Evolutionary conservation across 2,113 vertebrate genomes (phyloP).

Genomic region (Lepus timidus): DNA sequence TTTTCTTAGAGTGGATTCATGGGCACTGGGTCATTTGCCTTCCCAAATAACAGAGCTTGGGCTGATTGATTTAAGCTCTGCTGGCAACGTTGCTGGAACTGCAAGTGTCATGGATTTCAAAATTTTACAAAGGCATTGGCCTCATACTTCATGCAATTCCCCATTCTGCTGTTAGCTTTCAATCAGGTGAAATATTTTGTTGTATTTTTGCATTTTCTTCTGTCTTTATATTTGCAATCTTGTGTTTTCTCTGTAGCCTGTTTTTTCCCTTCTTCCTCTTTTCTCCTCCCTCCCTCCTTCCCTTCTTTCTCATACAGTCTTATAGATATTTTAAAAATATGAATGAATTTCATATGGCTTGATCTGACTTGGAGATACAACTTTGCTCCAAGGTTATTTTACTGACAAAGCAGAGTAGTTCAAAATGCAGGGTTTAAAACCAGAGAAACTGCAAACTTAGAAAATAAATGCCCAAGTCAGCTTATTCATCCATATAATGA

Average conservation of each 20-base stretch:
- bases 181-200: neutral
- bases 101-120: neutral
- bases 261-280: rapidly evolving
- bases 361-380: neutral
- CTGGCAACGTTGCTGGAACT: neutral
- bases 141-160: neutral
- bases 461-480: constrained; percentile 45
- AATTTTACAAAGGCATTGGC: neutral
- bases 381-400: neutral
- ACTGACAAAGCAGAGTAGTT: neutral
- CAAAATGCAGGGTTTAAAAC: constrained; percentile 28
- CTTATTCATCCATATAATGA: constrained; percentile 62
- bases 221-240: neutral
- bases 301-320: neutral
- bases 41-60: neutral
- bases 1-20: neutral
- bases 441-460: neutral
- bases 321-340: neutral
- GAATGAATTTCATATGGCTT: neutral
- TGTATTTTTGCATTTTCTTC: neutral
- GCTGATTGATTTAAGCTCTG: neutral
- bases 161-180: neutral
- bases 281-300: neutral
- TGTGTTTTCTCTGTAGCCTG: neutral
- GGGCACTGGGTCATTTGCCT: neutral